Evolutionary conservation across 92 coral and sea anemone species (phyloP).

Genomic region (Diadumene lineata): DNA sequence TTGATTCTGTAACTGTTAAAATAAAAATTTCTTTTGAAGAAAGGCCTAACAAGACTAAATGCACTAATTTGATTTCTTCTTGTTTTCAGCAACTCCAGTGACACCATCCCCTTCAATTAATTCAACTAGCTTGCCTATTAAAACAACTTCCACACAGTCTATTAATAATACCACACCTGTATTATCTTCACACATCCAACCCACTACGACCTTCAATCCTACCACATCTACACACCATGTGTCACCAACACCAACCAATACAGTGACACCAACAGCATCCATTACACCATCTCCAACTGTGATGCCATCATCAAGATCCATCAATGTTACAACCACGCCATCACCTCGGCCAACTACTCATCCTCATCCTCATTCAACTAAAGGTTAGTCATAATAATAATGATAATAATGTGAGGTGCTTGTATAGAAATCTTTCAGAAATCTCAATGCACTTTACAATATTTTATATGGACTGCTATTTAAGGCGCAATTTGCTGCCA

Average conservation of each 20-base stretch:
- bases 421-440: too few species aligned
- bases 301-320: neutral
- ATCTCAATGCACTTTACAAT: too few species aligned
- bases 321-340: slow-evolving; percentile 6
- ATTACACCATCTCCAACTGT: slow-evolving; percentile 14
- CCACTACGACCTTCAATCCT: neutral
- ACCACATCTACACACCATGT: slow-evolving; percentile 12
- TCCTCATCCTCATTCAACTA: neutral
- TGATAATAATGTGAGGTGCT: too few species aligned
- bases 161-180: too few species aligned
- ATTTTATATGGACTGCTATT: too few species aligned
- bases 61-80: too few species aligned
- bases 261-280: neutral
- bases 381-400: neutral
- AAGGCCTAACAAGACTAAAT: too few species aligned
- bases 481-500: too few species aligned
- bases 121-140: neutral
- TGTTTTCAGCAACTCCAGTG: neutral
- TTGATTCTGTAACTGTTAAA: too few species aligned
- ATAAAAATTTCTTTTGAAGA: too few species aligned
- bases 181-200: slow-evolving; percentile 10
- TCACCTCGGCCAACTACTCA: slow-evolving; percentile 13
- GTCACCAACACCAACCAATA: neutral
- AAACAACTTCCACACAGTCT: too few species aligned
- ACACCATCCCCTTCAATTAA: neutral